Base-by-base conservation (phyloP, 2,888 invertebrate genomes). In the Halictus ligatus region DNA sequence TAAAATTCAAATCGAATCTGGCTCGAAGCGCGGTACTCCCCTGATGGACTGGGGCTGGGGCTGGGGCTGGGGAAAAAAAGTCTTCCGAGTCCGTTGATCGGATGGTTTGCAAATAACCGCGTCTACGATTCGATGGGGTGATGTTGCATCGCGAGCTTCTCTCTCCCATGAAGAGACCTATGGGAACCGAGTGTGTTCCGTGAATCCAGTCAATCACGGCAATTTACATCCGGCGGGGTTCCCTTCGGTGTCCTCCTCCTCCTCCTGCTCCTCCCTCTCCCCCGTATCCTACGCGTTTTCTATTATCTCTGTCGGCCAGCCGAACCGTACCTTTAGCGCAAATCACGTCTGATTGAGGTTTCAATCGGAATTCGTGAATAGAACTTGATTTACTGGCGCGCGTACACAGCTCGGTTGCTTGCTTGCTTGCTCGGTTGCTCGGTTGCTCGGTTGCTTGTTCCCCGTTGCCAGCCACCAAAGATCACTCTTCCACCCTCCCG, bases 341-440 rank as follows among this genome's bases (percentile, higher is more conserved):
- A 94, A 94, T 94, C 93, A 92, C 91, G 92, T 92, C 93, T 92
- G 92, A 93, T 92, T 93, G 93, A 89, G 91, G 92, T 92, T 93
- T 92, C 89, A 92, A 91, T 91, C 91, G 90, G 89, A 92, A 92
- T 91, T 91, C 92, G 91, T 94, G 94, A 94, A 94, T 94, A 92
- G 94, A 91, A 92, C 93, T 92, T 94, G 93, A 94, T 94, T 94
- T 91, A 91, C 91, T 88, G 89, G 81, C 83, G 84, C 77, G 75
- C 85, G 79, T 78, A 84, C 85, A 58, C 74, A 80, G 80, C n/a
- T 72, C 25, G 54, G 60, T 64, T 77, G 77, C 78, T 74, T 80
- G 40, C 69, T 50, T 35, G 74, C 35, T 5, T 77, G 77, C 78
- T 74, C 76, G 40, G 58, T 50, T 35, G 74, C 60, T 58, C 50